Conservation (phyloP, 2,888 invertebrate species). For the Charanyca ferruginea region DNA sequence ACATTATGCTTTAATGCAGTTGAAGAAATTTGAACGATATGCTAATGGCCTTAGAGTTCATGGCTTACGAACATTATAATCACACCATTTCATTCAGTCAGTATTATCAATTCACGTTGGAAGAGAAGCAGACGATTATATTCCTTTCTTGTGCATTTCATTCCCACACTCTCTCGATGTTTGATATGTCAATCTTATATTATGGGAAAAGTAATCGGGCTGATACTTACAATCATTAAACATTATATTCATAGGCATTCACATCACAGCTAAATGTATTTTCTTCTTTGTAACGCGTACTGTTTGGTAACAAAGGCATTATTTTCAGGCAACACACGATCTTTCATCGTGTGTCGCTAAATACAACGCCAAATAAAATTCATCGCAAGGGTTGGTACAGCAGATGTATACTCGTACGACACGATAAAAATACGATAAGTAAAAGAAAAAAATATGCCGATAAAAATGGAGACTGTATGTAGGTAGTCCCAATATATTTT, state of each 20-base stretch:
- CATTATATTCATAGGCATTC: conserved; percentile 6
- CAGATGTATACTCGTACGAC: too few species aligned
- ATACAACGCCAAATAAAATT: conserved; percentile 1
- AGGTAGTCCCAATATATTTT: neutral
- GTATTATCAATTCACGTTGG: conserved; percentile 10
- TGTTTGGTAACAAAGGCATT: neutral
- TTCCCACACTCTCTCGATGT: neutral
- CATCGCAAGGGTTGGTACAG: too few species aligned
- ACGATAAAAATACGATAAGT: too few species aligned
- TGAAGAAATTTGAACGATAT: conserved; percentile 23
- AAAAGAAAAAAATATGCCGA: too few species aligned
- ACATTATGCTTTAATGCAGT: conserved; percentile 32
- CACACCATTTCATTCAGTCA: conserved; percentile 32
- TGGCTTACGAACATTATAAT: conserved; percentile 23
- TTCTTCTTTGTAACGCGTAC: conserved; percentile 1
- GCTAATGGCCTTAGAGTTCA: conserved; percentile 20
- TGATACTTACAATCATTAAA: conserved; percentile 15
- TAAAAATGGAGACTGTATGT: too few species aligned
- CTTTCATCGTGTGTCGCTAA: neutral
- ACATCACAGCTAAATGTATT: conserved; percentile 1
- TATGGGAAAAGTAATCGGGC: neutral
- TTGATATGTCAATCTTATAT: neutral
- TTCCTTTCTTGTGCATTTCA: too few species aligned
- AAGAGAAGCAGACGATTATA: conserved; percentile 1
- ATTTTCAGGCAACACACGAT: neutral